phyloP scores from a whole-genome alignment of 2,113 vertebrate genomes.

The Ellobius talpinus region DNA sequence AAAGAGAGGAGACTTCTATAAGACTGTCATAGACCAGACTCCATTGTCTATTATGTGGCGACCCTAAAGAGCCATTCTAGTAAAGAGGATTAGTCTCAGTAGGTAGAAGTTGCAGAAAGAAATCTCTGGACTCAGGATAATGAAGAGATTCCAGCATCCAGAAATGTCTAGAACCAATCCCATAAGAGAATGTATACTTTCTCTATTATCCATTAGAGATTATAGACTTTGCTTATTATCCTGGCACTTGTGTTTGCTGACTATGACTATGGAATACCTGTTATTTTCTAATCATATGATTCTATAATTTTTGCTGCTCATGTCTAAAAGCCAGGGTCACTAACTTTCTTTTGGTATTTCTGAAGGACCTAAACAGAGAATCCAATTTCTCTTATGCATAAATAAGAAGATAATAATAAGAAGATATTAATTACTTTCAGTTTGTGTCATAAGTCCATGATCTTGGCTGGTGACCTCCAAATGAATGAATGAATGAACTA shows the following conservation, averaged over 20 bases:
- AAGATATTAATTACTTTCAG: not conserved
- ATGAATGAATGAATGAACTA: not conserved
- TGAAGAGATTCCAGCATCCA: not conserved
- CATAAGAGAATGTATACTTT: not conserved
- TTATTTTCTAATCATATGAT: not conserved
- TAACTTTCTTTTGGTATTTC: not conserved
- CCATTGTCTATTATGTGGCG: not conserved
- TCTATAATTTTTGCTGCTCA: not conserved
- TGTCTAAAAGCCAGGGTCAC: not conserved
- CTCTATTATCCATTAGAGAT: not conserved
- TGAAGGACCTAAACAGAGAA: not conserved
- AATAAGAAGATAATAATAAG: not conserved
- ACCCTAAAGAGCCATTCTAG: not conserved
- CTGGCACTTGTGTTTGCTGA: not conserved
- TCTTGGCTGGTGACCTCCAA: not conserved
- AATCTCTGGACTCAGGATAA: not conserved
- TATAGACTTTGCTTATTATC: not conserved
- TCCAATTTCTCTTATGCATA: not conserved
- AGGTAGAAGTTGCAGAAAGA: not conserved
- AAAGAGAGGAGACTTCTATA: constrained; percentile 61
- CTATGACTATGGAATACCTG: not conserved
- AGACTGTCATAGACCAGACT: constrained; percentile 12
- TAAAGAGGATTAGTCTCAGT: not conserved
- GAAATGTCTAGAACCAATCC: not conserved
- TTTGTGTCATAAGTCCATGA: not conserved